Evolutionary conservation across 2,797 vertebrate genomes (phyloP).

Genomic region (Serranus cabrilla): DNA sequence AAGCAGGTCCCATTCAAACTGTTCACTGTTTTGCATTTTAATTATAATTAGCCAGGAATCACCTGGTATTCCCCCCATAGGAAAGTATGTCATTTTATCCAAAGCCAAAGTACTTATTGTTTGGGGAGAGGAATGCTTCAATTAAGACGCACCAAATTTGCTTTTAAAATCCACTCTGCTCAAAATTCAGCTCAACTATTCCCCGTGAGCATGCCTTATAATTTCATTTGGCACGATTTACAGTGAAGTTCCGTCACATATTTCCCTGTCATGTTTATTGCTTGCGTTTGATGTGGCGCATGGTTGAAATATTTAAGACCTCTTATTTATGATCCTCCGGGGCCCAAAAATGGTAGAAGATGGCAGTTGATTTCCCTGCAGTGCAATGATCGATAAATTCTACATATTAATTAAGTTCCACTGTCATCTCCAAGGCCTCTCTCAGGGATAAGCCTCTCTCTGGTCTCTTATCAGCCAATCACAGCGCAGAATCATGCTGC

Average conservation of each 20-base stretch:
- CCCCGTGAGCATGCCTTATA: slow-evolving; percentile 22
- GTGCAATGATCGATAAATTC: slow-evolving; percentile 83
- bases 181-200: slow-evolving; percentile 21
- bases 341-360: slow-evolving; percentile 62
- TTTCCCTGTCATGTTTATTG: slow-evolving; percentile 70
- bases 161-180: slow-evolving; percentile 18
- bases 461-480: slow-evolving; percentile 55
- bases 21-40: slow-evolving; percentile 57
- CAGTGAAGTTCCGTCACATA: slow-evolving; percentile 49
- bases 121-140: slow-evolving; percentile 29
- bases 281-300: slow-evolving; percentile 54
- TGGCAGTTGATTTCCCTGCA: slow-evolving; percentile 77
- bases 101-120: slow-evolving; percentile 40
- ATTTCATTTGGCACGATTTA: slow-evolving; percentile 67
- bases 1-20: slow-evolving; percentile 61
- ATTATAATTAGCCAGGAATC: slow-evolving; percentile 72
- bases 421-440: slow-evolving; percentile 75
- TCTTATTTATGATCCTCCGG: slow-evolving; percentile 64
- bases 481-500: neutral
- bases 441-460: slow-evolving; percentile 44
- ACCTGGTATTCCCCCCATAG: slow-evolving; percentile 51
- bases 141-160: slow-evolving; percentile 50
- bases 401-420: slow-evolving; percentile 82
- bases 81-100: slow-evolving; percentile 55
- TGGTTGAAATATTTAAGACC: slow-evolving; percentile 61